Conservation (phyloP, 2,888 invertebrate species). For the Ptilodon capucinus region DNA sequence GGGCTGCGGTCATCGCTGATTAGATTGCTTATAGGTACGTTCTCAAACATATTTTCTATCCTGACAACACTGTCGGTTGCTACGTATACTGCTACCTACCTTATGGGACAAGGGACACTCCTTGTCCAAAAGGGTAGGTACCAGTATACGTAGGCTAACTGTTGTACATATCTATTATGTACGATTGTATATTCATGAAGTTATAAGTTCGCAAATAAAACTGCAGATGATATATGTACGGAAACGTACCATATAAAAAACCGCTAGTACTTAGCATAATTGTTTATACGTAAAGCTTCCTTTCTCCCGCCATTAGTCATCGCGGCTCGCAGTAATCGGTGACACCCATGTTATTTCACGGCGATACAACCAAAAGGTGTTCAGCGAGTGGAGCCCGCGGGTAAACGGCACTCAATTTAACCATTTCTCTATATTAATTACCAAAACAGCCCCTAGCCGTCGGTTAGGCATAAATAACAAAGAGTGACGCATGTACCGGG, state of each 20-base stretch:
- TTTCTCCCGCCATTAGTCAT: slow-evolving; percentile 9
- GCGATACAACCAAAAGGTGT: slow-evolving; percentile 58
- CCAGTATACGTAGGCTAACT: no score
- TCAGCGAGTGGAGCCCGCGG: slow-evolving; percentile 51
- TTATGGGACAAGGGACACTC: no score
- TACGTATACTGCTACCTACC: no score
- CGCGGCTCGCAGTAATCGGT: slow-evolving; percentile 33
- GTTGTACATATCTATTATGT: no score
- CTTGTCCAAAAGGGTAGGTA: no score
- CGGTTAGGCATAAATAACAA: slow-evolving; percentile 61
- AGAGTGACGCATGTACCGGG: slow-evolving; percentile 50
- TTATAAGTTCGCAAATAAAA: no score
- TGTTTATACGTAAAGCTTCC: neutral
- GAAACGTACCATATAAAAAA: neutral
- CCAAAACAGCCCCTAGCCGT: slow-evolving; percentile 56
- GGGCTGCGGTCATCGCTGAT: neutral
- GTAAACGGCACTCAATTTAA: slow-evolving; percentile 65
- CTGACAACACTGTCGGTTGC: no score
- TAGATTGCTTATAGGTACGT: neutral
- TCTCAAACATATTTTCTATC: neutral
- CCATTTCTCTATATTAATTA: slow-evolving; percentile 73
- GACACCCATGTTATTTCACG: slow-evolving; percentile 49
- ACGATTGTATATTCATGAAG: no score
- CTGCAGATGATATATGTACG: neutral
- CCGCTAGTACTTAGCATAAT: neutral